Conservation (phyloP, 64 coral and sea anemone species). For the Exaiptasia diaphana region DNA sequence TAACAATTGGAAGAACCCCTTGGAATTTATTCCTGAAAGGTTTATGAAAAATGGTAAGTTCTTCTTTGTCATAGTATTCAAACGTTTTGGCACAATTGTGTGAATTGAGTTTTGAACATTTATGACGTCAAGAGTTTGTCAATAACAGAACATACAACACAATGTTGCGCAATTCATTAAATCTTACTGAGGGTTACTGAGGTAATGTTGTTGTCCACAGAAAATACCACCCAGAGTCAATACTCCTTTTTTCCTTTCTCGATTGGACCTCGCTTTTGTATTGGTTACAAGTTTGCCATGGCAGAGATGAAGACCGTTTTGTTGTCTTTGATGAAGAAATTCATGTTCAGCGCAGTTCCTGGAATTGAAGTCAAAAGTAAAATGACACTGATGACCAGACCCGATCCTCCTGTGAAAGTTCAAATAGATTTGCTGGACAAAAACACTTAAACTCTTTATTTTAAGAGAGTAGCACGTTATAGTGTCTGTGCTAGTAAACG, state of each 20-base stretch:
- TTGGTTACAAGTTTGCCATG: constrained; percentile 57
- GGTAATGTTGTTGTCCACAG: too few species aligned
- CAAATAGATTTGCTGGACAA: neutral
- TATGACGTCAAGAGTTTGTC: too few species aligned
- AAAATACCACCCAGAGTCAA: too few species aligned
- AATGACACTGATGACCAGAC: constrained; percentile 15
- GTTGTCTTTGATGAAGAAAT: constrained; percentile 21
- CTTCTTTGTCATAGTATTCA: too few species aligned
- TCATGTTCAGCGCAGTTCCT: constrained; percentile 34
- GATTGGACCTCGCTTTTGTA: constrained; percentile 53
- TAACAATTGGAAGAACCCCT: constrained; percentile 58
- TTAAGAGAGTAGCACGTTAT: too few species aligned
- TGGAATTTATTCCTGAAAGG: constrained; percentile 52
- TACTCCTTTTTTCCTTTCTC: constrained; percentile 58
- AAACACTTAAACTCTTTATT: too few species aligned
- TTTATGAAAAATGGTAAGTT: constrained; percentile 55
- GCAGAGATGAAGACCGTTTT: constrained; percentile 49
- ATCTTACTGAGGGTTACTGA: too few species aligned
- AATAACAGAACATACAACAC: too few species aligned
- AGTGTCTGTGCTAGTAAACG: too few species aligned
- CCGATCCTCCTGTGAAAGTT: constrained; percentile 30
- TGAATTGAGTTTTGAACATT: too few species aligned
- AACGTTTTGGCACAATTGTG: too few species aligned
- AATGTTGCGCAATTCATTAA: too few species aligned
- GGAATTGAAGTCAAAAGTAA: constrained; percentile 9